Evolutionary conservation across 1,140 invertebrate genomes (phyloP), one percentile per base, ranked within the genome.

Genomic region (Doryteuthis pealeii): DNA sequence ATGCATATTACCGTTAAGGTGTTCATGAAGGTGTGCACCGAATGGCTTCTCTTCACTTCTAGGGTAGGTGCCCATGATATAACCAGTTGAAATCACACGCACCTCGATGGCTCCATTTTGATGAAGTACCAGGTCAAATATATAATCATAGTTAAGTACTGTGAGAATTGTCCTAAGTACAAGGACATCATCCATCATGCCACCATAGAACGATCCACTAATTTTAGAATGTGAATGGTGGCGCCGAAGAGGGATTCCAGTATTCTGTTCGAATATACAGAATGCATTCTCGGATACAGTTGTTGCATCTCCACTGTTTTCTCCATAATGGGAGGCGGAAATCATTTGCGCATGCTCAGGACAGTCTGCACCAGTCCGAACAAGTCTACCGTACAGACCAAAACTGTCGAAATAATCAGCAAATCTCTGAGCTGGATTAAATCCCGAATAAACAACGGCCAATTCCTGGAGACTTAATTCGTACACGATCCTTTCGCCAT

Each of bases 221-320:
- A 28, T 70, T 26, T 40, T 14, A 2, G 65, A 26, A 58, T 77
- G 79, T 8, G 80, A 78, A 30, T 82, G 49, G 75, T 84, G 83
- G 2, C 83, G 76, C 22, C 82, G 49, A 2, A 85, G 76, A 18
- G 83, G 85, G 12, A 77, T 74, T 2, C 79, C 82, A 15, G 77
- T 79, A 72, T 83, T 83, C 62, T 81, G 83, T 74, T 86, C 85
- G 73, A 86, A 86, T 43, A 86, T 68, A 73, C 85, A 86, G 22
- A 82, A 75, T 8, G 84, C 78, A 30, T 77, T 75, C 35, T 62
- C 22, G 8, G 74, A 35, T 22, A 31, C 10, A 2, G 65, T 71
- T 22, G 74, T 72, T 10, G 71, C 40, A 0, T 77, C 79, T 12
- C 76, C 78, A 1, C 65, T 74, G 15, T 22, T 15, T 67, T 82